These are phyloP conservation scores for Peromyscus leucopus DNA, from an alignment of 2,113 vertebrate genomes.

Conservation along the genomic window DNA sequence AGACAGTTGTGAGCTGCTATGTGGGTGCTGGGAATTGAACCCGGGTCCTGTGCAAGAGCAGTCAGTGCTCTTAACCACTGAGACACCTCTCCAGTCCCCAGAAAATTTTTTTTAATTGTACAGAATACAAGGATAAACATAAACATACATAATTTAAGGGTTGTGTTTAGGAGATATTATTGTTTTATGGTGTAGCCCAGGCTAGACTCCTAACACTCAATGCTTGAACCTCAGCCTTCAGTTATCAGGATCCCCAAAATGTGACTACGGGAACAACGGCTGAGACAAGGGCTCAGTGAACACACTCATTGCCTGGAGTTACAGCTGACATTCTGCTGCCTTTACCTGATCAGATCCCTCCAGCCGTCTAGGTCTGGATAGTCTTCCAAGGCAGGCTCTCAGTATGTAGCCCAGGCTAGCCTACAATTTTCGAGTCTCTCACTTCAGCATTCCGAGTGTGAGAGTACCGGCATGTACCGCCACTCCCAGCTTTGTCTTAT, in stretches of 20 bases:
- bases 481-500: background rate
- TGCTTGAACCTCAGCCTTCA: background rate
- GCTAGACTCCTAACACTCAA: background rate
- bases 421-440: background rate
- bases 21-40: too few species aligned
- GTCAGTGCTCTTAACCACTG: too few species aligned
- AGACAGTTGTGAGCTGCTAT: too few species aligned
- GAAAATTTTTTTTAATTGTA: slow-evolving; percentile 16
- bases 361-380: background rate
- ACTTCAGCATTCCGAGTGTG: background rate
- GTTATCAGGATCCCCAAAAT: background rate
- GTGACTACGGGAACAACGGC: slow-evolving; percentile 4
- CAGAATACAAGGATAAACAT: background rate
- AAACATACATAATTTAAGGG: background rate
- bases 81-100: too few species aligned
- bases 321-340: background rate
- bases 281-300: background rate
- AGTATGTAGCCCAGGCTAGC: background rate
- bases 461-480: background rate
- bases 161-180: background rate
- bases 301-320: background rate
- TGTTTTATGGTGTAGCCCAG: background rate
- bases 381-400: background rate
- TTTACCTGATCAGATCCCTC: background rate
- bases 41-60: too few species aligned